Base-by-base conservation (phyloP, 2,888 invertebrate genomes). In the Eristalis intricaria region DNA sequence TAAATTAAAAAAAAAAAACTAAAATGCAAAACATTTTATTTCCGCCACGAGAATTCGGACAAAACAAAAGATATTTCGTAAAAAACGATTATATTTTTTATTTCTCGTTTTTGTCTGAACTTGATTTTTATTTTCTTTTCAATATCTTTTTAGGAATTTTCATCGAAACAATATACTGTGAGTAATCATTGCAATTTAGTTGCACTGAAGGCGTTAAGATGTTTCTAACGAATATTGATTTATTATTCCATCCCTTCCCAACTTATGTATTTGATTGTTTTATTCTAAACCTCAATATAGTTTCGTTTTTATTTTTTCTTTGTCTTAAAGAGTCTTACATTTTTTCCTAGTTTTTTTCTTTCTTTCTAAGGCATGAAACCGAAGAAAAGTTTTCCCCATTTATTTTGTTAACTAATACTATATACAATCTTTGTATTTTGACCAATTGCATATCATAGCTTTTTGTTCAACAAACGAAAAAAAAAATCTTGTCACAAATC, bases 141-240 rank as follows among this genome's bases (percentile, higher is more conserved):
- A 89, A 89, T 90, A 83, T 90, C 90, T 90, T 89, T 91, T 90
- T 92, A 92, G 92, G 92, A 92, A 90, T 92, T 92, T 92, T 92
- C 92, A 91, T 89, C 92, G 91, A 92, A 92, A 89, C 92, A 92
- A 91, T 92, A 92, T 92, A 92, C 92, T 92, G 92, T 92, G 92
- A 92, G 92, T 92, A 92, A 91, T 89, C 77, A 65, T 70, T 86
- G 70, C 83, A 77, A 78, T 78, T 64, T 19, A 70, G 70, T 78
- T 86, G 70, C 74, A 60, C 74, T 86, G 40, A 86, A 75, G 70
- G 78, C 78, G 83, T 82, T 85, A 50, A 81, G 66, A 76, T 81
- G 77, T 86, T 86, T 83, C 73, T 81, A 85, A 85, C 76, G 56
- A 81, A 71, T 77, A 78, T 79, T 69, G 77, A 61, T 78, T 78